Base-by-base conservation (phyloP, 2,888 invertebrate species). In the Perizoma affinitatum region DNA sequence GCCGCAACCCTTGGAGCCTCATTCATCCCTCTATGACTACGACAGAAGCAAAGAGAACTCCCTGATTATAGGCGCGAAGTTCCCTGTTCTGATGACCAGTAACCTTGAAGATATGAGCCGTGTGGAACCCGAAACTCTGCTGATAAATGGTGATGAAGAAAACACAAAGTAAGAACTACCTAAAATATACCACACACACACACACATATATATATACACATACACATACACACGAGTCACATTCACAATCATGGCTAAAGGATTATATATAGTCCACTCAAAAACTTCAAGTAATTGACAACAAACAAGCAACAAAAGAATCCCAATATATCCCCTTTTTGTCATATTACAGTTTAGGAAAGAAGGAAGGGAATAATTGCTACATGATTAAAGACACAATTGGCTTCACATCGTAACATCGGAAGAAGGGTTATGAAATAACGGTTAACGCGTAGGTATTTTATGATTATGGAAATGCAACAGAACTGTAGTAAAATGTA, bases 61-160 rank as follows among this genome's bases (percentile, higher is more conserved):
- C 0, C 63, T 94, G n/a, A 68, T 92, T 9, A 71, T 94, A 35
- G 90, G 90, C 0, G 92, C 93, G 2, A 94, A 92, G 66, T 92
- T 93, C 40, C 84, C 94, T 0, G 67, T 93, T 11, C 75, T 95
- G 5, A 84, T 93, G 50, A 94, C 95, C 34, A 95, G 93, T 78
- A 87, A 80, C 61, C 76, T 90, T 6, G 85, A 86, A 53, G 83
- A 87, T 47, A 73, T 88, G 10, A 85, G 78, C 35, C 72, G 73
- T 11, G 69, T 88, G 6, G 80, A 80, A 58, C 94, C 94, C 0
- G 88, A 87, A 42, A 72, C 80, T 5, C 68, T 88, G 0, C 65
- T 82, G 6, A 81, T 91, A 7, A 84, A 87, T 61, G 85, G 87
- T 0, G 83, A 84, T 56, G 71, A 75, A 51, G 79, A 79, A 57